phyloP scores from a whole-genome alignment of 2,888 invertebrate species.

The Epistrophe eligans region DNA sequence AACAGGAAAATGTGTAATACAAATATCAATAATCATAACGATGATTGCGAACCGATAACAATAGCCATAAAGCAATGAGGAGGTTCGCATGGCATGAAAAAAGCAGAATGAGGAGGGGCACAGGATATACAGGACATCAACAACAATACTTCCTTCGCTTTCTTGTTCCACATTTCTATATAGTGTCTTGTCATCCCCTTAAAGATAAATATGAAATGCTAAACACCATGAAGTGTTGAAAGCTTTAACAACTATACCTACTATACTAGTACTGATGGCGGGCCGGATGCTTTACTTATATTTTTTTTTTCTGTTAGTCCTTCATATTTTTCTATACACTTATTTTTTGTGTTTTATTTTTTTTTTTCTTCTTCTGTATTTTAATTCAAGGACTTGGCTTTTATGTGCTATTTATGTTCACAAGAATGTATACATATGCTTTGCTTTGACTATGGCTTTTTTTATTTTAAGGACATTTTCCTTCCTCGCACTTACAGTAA shows the following conservation, averaged over 20 bases:
- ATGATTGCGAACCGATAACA: constrained; percentile 54
- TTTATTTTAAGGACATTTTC: constrained; percentile 31
- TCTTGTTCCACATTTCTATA: neutral
- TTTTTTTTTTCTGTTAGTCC: constrained; percentile 16
- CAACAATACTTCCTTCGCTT: too few species aligned
- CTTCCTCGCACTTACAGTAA: neutral
- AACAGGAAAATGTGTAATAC: constrained; percentile 62
- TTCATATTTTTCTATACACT: constrained; percentile 30
- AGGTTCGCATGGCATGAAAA: too few species aligned
- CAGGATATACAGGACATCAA: constrained; percentile 11
- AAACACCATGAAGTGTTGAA: constrained; percentile 48
- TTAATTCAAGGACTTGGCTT: constrained; percentile 61
- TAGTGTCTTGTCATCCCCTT: neutral
- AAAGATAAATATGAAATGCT: constrained; percentile 43
- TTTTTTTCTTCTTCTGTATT: too few species aligned
- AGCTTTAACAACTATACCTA: constrained; percentile 31
- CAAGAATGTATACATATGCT: constrained; percentile 27
- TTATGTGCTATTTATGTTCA: constrained; percentile 58
- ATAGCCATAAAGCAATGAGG: constrained; percentile 14
- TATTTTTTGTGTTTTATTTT: neutral
- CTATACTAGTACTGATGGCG: neutral
- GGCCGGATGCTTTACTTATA: constrained; percentile 18
- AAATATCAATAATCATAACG: constrained; percentile 73
- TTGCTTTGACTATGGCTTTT: constrained; percentile 33
- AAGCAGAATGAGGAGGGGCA: neutral